phyloP scores from a whole-genome alignment of 2,113 vertebrate species.

The Colius striatus region DNA sequence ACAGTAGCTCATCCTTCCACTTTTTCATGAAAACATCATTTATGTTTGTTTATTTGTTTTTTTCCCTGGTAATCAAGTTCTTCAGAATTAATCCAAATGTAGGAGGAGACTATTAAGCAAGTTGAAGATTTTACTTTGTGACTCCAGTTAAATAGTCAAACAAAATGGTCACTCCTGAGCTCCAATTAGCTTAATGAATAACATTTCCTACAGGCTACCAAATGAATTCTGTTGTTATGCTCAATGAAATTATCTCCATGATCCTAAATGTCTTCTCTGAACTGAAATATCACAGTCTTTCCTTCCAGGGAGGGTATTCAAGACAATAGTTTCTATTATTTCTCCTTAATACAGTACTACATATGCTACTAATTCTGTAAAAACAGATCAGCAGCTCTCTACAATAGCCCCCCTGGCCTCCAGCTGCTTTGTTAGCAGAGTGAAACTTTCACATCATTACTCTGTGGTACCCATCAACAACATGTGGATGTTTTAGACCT shows the following conservation, averaged over 20 bases:
- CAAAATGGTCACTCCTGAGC: background rate
- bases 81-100: background rate
- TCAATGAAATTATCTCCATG: background rate
- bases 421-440: background rate
- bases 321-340: background rate
- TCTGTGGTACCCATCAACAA: background rate
- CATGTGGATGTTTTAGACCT: background rate
- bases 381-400: background rate
- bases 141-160: background rate
- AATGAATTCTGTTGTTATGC: background rate
- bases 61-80: background rate
- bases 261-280: background rate
- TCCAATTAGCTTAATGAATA: background rate
- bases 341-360: background rate
- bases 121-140: background rate
- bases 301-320: background rate
- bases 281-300: background rate
- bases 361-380: background rate
- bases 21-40: background rate
- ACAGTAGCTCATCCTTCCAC: background rate
- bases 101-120: background rate
- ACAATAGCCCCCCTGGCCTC: fast-evolving
- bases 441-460: background rate
- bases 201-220: background rate
- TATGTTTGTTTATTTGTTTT: no score